phyloP scores from a whole-genome alignment of 2,888 invertebrate genomes.

The Apotomis betuletana region DNA sequence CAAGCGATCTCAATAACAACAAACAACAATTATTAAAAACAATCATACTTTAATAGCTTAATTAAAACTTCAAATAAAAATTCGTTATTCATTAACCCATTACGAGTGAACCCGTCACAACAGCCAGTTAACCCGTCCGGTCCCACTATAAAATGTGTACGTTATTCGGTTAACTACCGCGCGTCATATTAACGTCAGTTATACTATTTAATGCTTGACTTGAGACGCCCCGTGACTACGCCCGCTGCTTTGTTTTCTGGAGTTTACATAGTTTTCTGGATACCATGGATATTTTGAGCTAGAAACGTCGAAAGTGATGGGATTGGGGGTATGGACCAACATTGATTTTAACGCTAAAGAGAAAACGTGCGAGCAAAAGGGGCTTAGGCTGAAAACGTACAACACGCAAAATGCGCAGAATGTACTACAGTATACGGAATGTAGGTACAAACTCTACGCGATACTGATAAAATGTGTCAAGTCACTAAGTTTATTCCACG shows the following conservation, averaged over 20 bases:
- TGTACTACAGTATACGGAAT: too few relatives aligned
- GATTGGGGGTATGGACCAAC: too few relatives aligned
- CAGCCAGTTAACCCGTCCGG: slow-evolving; percentile 8
- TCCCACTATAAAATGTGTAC: slow-evolving; percentile 20
- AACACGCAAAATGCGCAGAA: too few relatives aligned
- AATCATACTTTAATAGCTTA: slow-evolving; percentile 22
- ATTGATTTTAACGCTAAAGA: too few relatives aligned
- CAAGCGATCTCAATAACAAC: neutral
- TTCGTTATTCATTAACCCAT: slow-evolving; percentile 24
- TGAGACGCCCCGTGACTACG: slow-evolving; percentile 19
- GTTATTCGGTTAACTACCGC: slow-evolving; percentile 16
- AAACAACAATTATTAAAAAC: slow-evolving; percentile 5
- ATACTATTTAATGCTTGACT: slow-evolving; percentile 22
- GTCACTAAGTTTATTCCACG: too few relatives aligned
- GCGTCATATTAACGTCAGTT: slow-evolving; percentile 35
- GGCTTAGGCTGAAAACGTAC: too few relatives aligned
- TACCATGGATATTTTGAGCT: too few relatives aligned
- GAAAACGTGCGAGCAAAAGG: too few relatives aligned
- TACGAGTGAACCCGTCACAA: slow-evolving; percentile 25
- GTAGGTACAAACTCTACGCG: too few relatives aligned
- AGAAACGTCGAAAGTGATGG: too few relatives aligned
- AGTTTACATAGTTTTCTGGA: too few relatives aligned
- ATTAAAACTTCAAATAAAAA: slow-evolving; percentile 18
- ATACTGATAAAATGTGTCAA: too few relatives aligned
- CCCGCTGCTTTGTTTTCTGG: neutral